phyloP scores from a whole-genome alignment of 2,797 vertebrate genomes.

The Hippocampus kuda region DNA sequence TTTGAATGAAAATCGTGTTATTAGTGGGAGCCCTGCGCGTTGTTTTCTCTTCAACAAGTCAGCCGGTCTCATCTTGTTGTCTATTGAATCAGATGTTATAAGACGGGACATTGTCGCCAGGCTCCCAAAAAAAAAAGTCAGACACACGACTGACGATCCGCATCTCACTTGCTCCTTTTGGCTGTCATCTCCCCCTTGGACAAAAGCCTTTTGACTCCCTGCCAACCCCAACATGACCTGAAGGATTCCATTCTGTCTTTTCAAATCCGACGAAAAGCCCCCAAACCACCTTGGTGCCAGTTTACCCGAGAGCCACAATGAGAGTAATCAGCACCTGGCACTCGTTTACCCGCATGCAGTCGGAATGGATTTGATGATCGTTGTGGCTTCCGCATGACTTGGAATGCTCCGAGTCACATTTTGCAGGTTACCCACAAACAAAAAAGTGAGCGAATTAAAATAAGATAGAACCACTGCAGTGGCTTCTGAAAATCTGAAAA shows the following conservation, averaged over 20 bases:
- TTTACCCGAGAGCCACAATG: constrained; percentile 24
- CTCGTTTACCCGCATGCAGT: constrained; percentile 33
- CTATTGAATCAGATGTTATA: too few species aligned
- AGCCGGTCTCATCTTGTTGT: too few species aligned
- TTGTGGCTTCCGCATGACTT: constrained; percentile 18
- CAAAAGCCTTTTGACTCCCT: neutral
- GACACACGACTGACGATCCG: neutral
- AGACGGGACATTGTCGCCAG: too few species aligned
- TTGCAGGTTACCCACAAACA: neutral
- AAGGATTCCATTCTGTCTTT: neutral
- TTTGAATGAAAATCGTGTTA: too few species aligned
- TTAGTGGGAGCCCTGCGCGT: too few species aligned
- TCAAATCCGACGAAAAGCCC: neutral
- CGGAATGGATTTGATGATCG: constrained; percentile 33
- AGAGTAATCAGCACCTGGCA: constrained; percentile 35
- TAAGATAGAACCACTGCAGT: neutral
- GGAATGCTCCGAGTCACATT: constrained; percentile 29
- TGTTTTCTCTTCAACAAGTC: too few species aligned
- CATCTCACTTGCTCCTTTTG: neutral
- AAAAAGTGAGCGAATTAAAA: neutral
- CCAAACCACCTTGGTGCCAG: constrained; percentile 20
- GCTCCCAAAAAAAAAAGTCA: too few species aligned
- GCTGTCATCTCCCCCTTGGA: neutral
- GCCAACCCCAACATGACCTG: constrained; percentile 1
- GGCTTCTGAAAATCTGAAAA: neutral